Conservation (phyloP, 2,888 invertebrate species). For the Apotomis capreana region DNA sequence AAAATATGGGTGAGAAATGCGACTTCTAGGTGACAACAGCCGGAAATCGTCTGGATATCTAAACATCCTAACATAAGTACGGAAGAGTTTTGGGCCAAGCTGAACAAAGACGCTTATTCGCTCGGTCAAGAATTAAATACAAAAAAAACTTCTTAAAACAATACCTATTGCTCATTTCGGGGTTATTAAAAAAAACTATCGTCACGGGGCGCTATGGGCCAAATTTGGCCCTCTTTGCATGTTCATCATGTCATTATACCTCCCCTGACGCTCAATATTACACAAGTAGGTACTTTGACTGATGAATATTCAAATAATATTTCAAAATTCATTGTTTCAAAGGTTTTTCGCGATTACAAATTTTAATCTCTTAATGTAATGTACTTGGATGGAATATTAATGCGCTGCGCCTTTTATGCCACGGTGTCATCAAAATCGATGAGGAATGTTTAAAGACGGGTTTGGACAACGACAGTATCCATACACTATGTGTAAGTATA, state of each 20-base stretch:
- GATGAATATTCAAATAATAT: slow-evolving; percentile 23
- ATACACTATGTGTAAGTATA: too few species aligned
- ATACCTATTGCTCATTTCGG: too few species aligned
- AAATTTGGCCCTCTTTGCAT: too few species aligned
- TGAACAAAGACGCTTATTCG: too few species aligned
- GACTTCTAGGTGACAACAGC: too few species aligned
- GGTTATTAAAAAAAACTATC: too few species aligned
- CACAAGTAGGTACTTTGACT: slow-evolving; percentile 8
- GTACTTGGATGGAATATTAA: slow-evolving; percentile 18
- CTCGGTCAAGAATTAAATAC: too few species aligned
- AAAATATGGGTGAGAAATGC: too few species aligned
- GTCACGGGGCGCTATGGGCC: neutral
- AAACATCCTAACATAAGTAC: too few species aligned
- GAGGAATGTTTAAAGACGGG: neutral
- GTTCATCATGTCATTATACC: slow-evolving; percentile 9
- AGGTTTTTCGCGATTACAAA: slow-evolving; percentile 17
- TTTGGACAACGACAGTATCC: neutral
- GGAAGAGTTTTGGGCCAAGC: too few species aligned
- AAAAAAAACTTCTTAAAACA: too few species aligned
- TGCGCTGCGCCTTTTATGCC: neutral
- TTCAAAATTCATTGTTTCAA: slow-evolving; percentile 24
- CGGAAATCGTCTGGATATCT: too few species aligned
- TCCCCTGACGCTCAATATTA: neutral
- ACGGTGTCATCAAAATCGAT: slow-evolving; percentile 1
- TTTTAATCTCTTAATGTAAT: slow-evolving; percentile 26